phyloP scores from a whole-genome alignment of 1,140 invertebrate genomes.

The Vanessa atalanta region DNA sequence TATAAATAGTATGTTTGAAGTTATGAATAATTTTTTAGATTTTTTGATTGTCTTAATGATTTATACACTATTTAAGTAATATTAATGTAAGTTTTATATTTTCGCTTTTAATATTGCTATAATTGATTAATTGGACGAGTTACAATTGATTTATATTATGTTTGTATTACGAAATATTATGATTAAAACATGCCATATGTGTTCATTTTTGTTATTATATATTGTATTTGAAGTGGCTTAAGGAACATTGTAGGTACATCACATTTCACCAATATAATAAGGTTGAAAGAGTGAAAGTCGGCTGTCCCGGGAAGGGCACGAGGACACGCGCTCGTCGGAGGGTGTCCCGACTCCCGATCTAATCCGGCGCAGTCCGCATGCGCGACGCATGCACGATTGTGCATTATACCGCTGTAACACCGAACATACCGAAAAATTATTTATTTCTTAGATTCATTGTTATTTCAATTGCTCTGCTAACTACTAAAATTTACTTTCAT shows the following conservation, averaged over 20 bases:
- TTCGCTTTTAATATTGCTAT: no score
- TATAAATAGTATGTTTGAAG: not conserved
- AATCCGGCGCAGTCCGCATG: constrained; percentile 54
- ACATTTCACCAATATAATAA: constrained; percentile 6
- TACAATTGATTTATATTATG: not conserved
- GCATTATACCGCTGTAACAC: constrained; percentile 50
- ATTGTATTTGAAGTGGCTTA: not conserved
- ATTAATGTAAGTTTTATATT: no score
- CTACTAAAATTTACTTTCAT: no score
- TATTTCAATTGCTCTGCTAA: no score
- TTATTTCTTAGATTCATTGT: not conserved
- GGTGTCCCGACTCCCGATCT: constrained; percentile 47
- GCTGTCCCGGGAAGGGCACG: constrained; percentile 68
- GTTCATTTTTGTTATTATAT: not conserved
- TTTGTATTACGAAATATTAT: no score
- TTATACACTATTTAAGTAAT: no score
- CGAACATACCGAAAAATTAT: not conserved
- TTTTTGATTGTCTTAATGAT: no score
- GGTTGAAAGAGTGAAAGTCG: constrained; percentile 66
- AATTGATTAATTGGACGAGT: no score
- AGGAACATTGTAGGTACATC: not conserved
- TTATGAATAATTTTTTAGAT: not conserved
- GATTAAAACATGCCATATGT: no score
- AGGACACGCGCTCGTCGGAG: constrained; percentile 57
- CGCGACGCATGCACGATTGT: constrained; percentile 53